A percentile compares a stretch with the other conserved stretches of the same genome.
Conservation (phyloP, 2,888 invertebrate species). For the Caenorhabditis doughertyi region DNA sequence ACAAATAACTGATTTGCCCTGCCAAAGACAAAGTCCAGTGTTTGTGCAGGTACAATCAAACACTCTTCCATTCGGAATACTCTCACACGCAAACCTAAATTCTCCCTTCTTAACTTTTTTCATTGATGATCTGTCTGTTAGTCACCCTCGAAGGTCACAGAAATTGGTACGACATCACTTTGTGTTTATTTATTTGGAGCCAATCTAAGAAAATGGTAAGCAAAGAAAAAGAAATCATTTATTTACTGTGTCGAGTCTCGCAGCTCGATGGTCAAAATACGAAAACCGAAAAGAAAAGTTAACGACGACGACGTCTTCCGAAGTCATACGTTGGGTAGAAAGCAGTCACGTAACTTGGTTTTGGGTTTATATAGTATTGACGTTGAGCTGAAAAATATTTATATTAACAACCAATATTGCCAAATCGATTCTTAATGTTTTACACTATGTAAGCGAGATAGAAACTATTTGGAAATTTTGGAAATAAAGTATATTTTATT, state of each 20-base stretch:
- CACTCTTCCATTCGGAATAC: conserved; percentile 8
- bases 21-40: conserved; percentile 52
- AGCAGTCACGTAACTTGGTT: conserved; percentile 40
- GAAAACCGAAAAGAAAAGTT: conserved; percentile 20
- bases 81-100: not conserved
- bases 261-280: conserved; percentile 50
- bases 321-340: conserved; percentile 47
- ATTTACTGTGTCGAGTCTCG: conserved; percentile 10
- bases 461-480: not conserved
- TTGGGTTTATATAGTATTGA: conserved; percentile 43
- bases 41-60: conserved; percentile 61
- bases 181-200: conserved; percentile 43
- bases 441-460: too few relatives aligned
- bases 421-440: too few relatives aligned
- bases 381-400: conserved; percentile 22
- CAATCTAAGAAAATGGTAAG: conserved; percentile 2
- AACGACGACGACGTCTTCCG: conserved; percentile 40
- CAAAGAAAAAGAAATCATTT: conserved; percentile 5
- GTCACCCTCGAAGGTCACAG: conserved; percentile 37
- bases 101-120: conserved; percentile 16
- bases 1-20: conserved; percentile 39
- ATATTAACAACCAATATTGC: not conserved
- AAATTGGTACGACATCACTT: conserved; percentile 32
- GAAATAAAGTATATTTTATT: too few relatives aligned
- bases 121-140: conserved; percentile 40